These are phyloP conservation scores for Zaprionus inermis DNA, from an alignment of 1,140 invertebrate species.

Conservation along the genomic window DNA sequence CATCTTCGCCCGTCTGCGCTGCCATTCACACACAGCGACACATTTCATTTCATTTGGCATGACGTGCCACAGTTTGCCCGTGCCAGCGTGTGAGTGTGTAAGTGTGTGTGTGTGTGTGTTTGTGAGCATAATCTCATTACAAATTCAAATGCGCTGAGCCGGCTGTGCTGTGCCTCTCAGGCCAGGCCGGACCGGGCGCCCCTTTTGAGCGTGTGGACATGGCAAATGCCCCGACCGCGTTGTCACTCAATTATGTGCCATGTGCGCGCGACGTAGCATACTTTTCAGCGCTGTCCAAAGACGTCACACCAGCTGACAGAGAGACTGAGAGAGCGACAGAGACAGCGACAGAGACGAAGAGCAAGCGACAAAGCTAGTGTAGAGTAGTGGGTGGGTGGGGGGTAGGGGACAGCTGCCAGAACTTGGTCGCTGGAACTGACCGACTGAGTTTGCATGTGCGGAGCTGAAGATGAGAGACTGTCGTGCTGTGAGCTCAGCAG, in stretches of 20 bases:
- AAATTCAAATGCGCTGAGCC: slow-evolving; percentile 72
- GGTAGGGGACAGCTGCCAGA: background rate
- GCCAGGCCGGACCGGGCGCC: background rate
- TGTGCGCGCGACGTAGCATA: slow-evolving; percentile 68
- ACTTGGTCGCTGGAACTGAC: slow-evolving; percentile 5
- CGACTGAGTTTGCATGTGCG: slow-evolving; percentile 1
- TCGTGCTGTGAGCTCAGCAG: background rate
- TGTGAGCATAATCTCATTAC: slow-evolving; percentile 75
- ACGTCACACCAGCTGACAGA: slow-evolving; percentile 18
- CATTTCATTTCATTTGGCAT: slow-evolving; percentile 75
- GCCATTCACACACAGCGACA: slow-evolving; percentile 33
- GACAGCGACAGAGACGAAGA: too few species aligned
- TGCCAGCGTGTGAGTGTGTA: slow-evolving; percentile 12
- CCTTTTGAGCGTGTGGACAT: slow-evolving; percentile 51
- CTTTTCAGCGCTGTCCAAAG: slow-evolving; percentile 67
- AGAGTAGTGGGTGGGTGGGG: too few species aligned
- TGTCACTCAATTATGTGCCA: slow-evolving; percentile 80
- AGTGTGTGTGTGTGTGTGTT: slow-evolving; percentile 24
- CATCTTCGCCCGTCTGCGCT: background rate
- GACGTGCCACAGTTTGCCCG: slow-evolving; percentile 32
- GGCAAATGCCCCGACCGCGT: slow-evolving; percentile 75
- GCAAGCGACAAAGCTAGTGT: background rate
- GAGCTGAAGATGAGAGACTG: background rate
- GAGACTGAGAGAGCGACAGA: background rate
- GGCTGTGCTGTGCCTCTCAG: slow-evolving; percentile 45